phyloP scores from a whole-genome alignment of 2,888 invertebrate genomes.

The Anarsia innoxiella region DNA sequence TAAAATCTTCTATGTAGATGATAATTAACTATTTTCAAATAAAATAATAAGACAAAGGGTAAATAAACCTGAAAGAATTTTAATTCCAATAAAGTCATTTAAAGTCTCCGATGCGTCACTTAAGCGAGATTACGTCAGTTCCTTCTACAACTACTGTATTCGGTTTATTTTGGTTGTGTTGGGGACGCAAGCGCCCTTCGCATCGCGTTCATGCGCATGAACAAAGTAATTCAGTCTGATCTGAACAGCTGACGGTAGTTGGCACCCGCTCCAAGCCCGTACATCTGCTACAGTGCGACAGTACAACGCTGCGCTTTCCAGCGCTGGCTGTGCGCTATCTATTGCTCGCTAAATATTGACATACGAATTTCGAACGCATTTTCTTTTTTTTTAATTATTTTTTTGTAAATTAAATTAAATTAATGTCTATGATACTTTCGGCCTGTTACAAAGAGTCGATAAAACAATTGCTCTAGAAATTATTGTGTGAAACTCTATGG shows the following conservation, averaged over 20 bases:
- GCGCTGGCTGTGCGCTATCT: conserved; percentile 31
- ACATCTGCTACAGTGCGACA: conserved; percentile 29
- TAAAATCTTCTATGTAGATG: too few species aligned
- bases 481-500: conserved; percentile 43
- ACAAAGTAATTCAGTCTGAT: conserved; percentile 18
- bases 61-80: too few species aligned
- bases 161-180: conserved; percentile 23
- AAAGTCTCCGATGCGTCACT: too few species aligned
- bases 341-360: conserved; percentile 23
- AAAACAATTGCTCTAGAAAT: too few species aligned
- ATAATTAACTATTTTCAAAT: too few species aligned
- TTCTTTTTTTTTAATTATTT: too few species aligned
- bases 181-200: conserved; percentile 36
- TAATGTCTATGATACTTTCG: too few species aligned
- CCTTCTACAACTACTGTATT: too few species aligned
- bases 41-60: too few species aligned
- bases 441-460: too few species aligned
- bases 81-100: too few species aligned
- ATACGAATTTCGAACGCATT: conserved; percentile 40
- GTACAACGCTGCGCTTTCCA: conserved; percentile 49
- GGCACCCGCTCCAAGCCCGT: conserved; percentile 35
- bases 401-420: conserved; percentile 29
- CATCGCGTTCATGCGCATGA: conserved; percentile 27
- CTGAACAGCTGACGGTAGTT: conserved; percentile 31
- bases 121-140: too few species aligned